Evolutionary conservation across 2,797 vertebrate genomes (phyloP), one percentile per base, ranked within the genome.

Genomic region (Gallirallus australis): DNA sequence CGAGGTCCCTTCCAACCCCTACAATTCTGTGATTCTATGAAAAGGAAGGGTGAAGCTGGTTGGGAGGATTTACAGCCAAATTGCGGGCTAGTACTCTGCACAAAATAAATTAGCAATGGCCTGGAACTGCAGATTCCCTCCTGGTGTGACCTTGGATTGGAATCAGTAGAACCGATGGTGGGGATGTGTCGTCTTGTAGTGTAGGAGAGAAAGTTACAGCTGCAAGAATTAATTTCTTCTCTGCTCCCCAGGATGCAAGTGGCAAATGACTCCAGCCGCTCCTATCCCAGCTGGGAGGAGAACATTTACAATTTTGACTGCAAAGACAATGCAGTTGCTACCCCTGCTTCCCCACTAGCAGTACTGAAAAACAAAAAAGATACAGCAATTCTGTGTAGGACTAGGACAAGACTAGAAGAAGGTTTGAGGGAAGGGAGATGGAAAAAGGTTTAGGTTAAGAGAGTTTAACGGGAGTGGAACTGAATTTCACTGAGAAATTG

Each of bases 111-210:
- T 50, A 40, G 86, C 77, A 81, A 12, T 68, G 63, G 65, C 56
- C 70, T 93, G 90, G 77, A 82, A 28, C 76, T 89, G 88, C 39
- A 1, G 54, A 52, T 93, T 90, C 85, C 92, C 39, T 93, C 92
- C 88, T 9, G 1, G 56, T 30, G 83, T 84, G 93, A 72, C 66
- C 89, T 96, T 94, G 90, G 86, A 79, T 59, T 86, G 73, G 56
- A 90, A 90, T 90, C 94, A 77, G 0, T 54, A 56, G 66, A 89
- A 61, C 70, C 79, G 92, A 24, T 79, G 81, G 59, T 79, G 81
- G 73, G 64, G 35, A 35, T 86, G 84, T 68, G 59, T 76, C 63
- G 65, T 6, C 0, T 81, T 92, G 70, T 76, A 11, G 47, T 24
- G n/a, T 52, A 76, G 66, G 42, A 89, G 45, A 59, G 54, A 65